Base-by-base conservation (phyloP, 2,888 invertebrate species). In the Epinotia ramella region DNA sequence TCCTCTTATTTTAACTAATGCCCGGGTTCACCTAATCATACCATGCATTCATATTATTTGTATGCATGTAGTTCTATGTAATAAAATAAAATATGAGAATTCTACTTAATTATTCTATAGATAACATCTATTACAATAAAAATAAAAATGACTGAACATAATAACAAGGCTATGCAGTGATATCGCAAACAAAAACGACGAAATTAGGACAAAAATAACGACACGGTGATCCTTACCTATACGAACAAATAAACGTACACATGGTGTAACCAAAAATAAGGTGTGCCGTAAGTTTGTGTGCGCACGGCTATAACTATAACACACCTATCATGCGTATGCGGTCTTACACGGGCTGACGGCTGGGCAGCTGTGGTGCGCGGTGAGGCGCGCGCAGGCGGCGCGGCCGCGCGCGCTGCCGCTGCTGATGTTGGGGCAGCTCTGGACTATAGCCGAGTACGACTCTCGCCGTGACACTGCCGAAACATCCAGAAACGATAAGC, bases 291-390 rank as follows among this genome's bases (percentile, higher is more conserved):
- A 24, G 20, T 40, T 20, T 9, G 3, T 11, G 87, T 87, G 89
- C 86, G 81, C 82, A 80, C 86, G 84, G 80, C 88, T 89, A 28
- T 2, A 2, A 24, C 1, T 24, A 87, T 83, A 88, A 92, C 92
- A 92, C 91, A 92, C 92, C 92, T 92, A 92, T 91, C 92, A 92
- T 92, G 93, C 93, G 87, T 88, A 85, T 81, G 81, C 82, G 84
- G 84, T 86, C 93, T 93, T 92, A 92, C 92, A 81, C 86, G 88
- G 77, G 81, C 81, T 77, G 79, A 66, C 77, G 77, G 69, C 79
- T 79, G 79, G 76, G 71, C 67, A 67, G 67, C 67, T 56, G 67
- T 33, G 67, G 56, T 11, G 67, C 56, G 67, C 67, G 67, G 18
- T 1, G 11, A n/a, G 73, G 49, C 77, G 79, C 24, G 78, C 79